phyloP scores from a whole-genome alignment of 2,113 vertebrate species.

The Mus spicilegus region DNA sequence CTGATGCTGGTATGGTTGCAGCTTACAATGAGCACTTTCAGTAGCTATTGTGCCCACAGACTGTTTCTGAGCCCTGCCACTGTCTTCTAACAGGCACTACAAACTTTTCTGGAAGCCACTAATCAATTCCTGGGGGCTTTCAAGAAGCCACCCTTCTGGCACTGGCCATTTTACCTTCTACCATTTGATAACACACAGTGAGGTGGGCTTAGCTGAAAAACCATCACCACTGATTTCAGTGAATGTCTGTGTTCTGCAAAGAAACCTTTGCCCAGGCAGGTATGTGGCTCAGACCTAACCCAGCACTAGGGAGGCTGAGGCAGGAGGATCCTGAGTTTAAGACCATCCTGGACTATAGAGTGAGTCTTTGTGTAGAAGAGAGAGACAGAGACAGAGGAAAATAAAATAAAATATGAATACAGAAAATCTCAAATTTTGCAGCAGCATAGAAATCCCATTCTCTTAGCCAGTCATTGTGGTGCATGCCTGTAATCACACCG shows the following conservation, averaged over 20 bases:
- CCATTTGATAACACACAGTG: too few species aligned
- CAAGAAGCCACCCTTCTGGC: neutral
- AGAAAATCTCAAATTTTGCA: neutral
- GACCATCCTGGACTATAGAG: neutral
- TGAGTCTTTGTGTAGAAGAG: neutral
- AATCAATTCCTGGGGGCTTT: neutral
- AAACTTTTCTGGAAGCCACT: neutral
- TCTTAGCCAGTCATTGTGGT: neutral
- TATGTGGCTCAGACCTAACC: neutral
- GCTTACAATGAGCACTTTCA: neutral
- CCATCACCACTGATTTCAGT: neutral
- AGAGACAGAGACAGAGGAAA: neutral
- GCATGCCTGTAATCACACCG: too few species aligned
- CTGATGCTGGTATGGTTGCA: neutral
- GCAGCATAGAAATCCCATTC: neutral
- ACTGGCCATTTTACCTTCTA: neutral
- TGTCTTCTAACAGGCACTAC: neutral
- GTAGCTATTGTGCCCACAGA: neutral
- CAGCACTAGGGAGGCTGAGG: neutral
- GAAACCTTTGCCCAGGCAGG: neutral
- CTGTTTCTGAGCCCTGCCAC: neutral
- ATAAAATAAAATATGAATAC: neutral
- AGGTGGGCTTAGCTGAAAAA: neutral
- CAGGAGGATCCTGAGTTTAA: neutral
- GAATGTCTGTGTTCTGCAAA: neutral